phyloP scores from a whole-genome alignment of 2,797 vertebrate species.

The Carduelis carduelis region DNA sequence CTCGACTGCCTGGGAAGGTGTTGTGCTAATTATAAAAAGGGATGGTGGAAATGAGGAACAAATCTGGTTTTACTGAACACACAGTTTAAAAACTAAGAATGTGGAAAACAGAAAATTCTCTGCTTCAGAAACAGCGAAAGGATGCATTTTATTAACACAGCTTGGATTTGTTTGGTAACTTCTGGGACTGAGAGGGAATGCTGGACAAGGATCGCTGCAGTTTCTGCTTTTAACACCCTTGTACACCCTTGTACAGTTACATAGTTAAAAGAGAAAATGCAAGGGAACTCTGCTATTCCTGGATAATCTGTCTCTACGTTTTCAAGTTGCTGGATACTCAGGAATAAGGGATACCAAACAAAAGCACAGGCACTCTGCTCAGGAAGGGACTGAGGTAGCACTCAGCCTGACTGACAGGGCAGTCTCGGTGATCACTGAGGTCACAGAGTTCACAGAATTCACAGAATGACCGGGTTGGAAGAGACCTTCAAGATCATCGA shows the following conservation, averaged over 20 bases:
- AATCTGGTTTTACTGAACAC: not conserved
- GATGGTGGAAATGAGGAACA: not conserved
- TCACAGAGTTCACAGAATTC: not conserved
- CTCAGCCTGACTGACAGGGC: not conserved
- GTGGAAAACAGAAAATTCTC: not conserved
- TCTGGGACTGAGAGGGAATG: not conserved
- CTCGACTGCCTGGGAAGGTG: not conserved
- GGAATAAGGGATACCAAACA: not conserved
- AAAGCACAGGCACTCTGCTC: not conserved
- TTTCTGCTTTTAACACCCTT: not conserved
- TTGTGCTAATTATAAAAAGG: not conserved
- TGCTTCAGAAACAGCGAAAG: not conserved
- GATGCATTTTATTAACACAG: not conserved
- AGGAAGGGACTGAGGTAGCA: no score
- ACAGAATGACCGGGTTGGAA: not conserved
- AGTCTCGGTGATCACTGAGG: fast-evolving
- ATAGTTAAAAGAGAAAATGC: not conserved
- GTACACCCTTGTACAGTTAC: not conserved
- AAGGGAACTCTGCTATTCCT: not conserved
- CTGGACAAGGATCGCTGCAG: not conserved
- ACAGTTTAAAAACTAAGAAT: not conserved
- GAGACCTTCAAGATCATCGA: not conserved
- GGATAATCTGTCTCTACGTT: not conserved
- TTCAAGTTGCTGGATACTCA: not conserved
- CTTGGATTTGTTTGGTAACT: not conserved